phyloP scores from a whole-genome alignment of 1,140 invertebrate species.

The Diachasma alloeum region DNA sequence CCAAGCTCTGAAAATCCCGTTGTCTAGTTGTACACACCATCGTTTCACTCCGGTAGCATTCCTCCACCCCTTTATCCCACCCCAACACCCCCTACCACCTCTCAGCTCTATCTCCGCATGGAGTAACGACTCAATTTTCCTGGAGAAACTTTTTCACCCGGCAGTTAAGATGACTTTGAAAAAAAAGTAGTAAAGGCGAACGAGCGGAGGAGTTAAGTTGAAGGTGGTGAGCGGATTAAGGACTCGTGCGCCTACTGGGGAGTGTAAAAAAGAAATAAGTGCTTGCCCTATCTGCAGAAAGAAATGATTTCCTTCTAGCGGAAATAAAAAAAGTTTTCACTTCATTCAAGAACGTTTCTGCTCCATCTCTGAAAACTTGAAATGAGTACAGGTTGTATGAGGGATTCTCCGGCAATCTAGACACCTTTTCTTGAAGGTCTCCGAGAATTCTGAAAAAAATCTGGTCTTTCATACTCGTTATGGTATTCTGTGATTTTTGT shows the following conservation, averaged over 20 bases:
- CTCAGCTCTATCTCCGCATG: background rate
- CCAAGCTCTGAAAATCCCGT: slow-evolving; percentile 1
- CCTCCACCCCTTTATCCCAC: background rate
- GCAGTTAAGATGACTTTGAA: background rate
- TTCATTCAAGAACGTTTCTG: no score
- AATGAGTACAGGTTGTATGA: background rate
- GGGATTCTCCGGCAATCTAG: background rate
- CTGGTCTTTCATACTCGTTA: no score
- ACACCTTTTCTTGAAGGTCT: background rate
- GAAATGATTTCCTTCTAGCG: background rate
- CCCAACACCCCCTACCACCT: background rate
- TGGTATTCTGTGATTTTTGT: no score
- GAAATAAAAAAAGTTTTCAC: no score
- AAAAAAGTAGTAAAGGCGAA: background rate
- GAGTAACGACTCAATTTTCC: slow-evolving; percentile 9
- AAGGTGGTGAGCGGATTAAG: background rate
- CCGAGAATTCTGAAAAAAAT: no score
- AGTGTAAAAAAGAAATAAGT: background rate
- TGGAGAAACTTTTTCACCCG: background rate
- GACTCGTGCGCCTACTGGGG: background rate
- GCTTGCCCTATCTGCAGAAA: background rate
- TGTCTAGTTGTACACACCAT: slow-evolving; percentile 12
- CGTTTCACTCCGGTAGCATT: background rate
- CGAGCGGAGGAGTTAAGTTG: background rate
- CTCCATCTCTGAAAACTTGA: no score